phyloP scores from a whole-genome alignment of 2,797 vertebrate species.

The Sphenopsis melanotis region DNA sequence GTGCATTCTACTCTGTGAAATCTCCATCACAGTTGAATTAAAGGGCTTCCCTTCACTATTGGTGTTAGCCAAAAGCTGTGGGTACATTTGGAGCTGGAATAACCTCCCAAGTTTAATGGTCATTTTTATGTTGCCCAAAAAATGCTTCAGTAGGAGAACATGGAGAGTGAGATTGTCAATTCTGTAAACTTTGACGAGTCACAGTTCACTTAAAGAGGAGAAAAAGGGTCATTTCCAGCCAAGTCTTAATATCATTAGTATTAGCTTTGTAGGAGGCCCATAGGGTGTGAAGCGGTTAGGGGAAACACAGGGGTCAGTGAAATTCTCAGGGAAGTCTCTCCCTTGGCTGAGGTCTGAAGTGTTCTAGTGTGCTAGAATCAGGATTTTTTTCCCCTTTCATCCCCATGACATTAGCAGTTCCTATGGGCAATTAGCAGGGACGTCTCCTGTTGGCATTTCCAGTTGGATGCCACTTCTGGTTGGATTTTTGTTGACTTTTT shows the following conservation, averaged over 20 bases:
- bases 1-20: neutral
- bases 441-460: neutral
- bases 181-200: neutral
- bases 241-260: neutral
- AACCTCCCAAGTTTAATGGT: neutral
- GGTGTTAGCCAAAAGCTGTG: neutral
- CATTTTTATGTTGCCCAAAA: neutral
- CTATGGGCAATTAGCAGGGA: neutral
- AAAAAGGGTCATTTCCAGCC: neutral
- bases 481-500: conserved; percentile 3
- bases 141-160: neutral
- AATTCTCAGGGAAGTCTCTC: neutral
- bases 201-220: neutral
- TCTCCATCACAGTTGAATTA: neutral
- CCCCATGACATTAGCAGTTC: neutral
- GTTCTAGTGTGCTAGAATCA: neutral
- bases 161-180: neutral
- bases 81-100: neutral
- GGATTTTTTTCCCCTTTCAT: conserved; percentile 60
- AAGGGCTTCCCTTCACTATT: neutral
- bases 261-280: neutral
- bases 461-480: conserved; percentile 12
- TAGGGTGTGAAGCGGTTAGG: neutral
- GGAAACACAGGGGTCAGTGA: neutral
- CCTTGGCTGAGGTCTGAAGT: neutral